Conservation (phyloP, 1,140 invertebrate genomes). For the Hycleus cichorii region DNA sequence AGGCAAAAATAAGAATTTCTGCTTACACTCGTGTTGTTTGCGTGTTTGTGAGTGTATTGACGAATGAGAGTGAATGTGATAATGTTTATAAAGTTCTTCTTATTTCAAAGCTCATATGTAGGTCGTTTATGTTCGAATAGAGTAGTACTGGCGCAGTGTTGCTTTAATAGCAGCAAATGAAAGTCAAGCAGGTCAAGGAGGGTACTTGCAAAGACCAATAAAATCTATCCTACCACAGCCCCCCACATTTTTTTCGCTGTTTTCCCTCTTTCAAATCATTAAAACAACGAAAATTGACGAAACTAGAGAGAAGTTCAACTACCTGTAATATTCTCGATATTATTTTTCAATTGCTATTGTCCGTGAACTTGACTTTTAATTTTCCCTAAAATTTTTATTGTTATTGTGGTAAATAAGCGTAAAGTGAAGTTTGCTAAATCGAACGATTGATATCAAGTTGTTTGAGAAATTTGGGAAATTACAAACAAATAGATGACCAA, state of each 20-base stretch:
- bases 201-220: conserved; percentile 13
- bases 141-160: conserved; percentile 16
- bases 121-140: conserved; percentile 29
- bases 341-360: not conserved
- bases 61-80: conserved; percentile 36
- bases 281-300: no score
- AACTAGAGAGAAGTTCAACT: no score
- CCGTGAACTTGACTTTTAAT: conserved; percentile 9
- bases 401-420: no score
- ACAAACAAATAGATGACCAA: no score
- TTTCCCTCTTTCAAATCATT: no score
- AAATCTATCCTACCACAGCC: not conserved
- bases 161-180: conserved; percentile 17
- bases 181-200: conserved; percentile 31
- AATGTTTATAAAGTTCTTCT: conserved; percentile 39
- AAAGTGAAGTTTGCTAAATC: no score
- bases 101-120: conserved; percentile 41
- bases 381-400: no score
- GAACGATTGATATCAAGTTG: no score
- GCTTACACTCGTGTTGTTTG: conserved; percentile 35
- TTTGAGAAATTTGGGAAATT: no score
- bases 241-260: conserved; percentile 1
- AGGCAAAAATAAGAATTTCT: conserved; percentile 3
- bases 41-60: conserved; percentile 4
- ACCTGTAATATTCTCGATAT: no score